Base-by-base conservation (phyloP, 2,888 invertebrate species). In the Mesorhabditis spiculigera region DNA sequence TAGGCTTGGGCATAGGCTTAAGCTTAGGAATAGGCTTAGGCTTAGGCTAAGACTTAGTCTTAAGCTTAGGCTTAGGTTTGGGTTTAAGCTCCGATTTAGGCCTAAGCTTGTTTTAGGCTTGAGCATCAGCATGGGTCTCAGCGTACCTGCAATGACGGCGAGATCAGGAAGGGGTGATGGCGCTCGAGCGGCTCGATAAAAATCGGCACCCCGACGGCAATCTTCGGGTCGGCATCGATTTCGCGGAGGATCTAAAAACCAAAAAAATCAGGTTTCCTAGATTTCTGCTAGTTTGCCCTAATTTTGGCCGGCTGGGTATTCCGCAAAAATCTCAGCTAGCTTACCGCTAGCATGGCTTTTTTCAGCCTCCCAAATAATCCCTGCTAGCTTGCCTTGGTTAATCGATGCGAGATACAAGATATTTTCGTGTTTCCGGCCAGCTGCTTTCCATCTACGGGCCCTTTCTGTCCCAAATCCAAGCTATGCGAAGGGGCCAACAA, bases 131-230 rank as follows among this genome's bases (percentile, higher is more conserved):
- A 2, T 1, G 58, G 58, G n/a, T 50, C n/a, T 50, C 58, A 28
- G 28, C 28, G 28, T 50, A 50, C 58, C n/a, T 50, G 58, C 8
- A 50, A n/a, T 43, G 69, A 67, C 5, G 73, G 71, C 13, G 77
- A 74, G 66, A 78, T 73, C 44, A 80, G 68, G 63, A 68, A 71
- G 13, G 77, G 68, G 61, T 73, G 73, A 13, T 74, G 72, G 6
- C 75, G 72, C 66, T 78, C 71, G 44, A 84, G 73, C 50, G 75
- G 79, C 71, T 82, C 82, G 45, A 85, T 73, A 75, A 85, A 82
- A 43, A 83, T 73, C 41, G 85, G 84, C 13, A 81, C 81, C 4
- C 83, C 82, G 43, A 84, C 78, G 13, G 85, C 83, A 8, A 85
- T 76, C 4, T 73, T 68, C 44, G 83, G 83, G 65, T 83, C 79